Conservation (phyloP, 2,888 invertebrate species). For the Lysandra coridon region DNA sequence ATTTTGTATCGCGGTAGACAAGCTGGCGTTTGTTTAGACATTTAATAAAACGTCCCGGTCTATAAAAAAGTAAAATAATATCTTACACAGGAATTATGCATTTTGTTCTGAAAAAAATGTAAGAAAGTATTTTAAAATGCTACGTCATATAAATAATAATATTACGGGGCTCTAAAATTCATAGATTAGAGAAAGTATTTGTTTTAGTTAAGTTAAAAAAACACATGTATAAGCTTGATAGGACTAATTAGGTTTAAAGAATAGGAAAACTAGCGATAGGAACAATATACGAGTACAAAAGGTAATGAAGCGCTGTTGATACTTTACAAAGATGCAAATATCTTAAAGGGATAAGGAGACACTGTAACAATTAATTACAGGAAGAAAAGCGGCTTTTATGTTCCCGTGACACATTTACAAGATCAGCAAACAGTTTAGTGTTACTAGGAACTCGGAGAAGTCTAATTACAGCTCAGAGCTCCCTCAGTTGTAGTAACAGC, state of each 20-base stretch:
- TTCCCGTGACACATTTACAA: conserved; percentile 13
- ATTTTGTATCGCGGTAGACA: conserved; percentile 36
- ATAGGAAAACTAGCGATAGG: too few species aligned
- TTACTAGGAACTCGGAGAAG: conserved; percentile 26
- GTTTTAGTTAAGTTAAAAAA: too few species aligned
- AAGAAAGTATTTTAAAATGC: too few species aligned
- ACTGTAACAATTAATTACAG: neutral
- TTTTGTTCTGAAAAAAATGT: neutral
- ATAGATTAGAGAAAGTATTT: too few species aligned
- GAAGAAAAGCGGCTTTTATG: conserved; percentile 13
- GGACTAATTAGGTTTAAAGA: too few species aligned
- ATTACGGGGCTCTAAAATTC: too few species aligned
- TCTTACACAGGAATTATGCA: neutral
- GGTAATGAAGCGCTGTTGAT: too few species aligned
- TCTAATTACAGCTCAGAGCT: conserved; percentile 29
- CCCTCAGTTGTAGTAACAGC: conserved; percentile 17
- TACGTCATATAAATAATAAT: too few species aligned
- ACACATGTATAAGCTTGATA: too few species aligned
- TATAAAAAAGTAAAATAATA: neutral
- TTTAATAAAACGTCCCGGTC: neutral
- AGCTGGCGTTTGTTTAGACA: conserved; percentile 38
- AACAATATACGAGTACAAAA: too few species aligned
- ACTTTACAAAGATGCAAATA: neutral
- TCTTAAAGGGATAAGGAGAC: neutral
- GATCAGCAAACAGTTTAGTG: conserved; percentile 16